A percentile compares a stretch with the other conserved stretches of the same genome.
phyloP scores from a whole-genome alignment of 1,140 invertebrate genomes.

The Cryptotermes secundus region DNA sequence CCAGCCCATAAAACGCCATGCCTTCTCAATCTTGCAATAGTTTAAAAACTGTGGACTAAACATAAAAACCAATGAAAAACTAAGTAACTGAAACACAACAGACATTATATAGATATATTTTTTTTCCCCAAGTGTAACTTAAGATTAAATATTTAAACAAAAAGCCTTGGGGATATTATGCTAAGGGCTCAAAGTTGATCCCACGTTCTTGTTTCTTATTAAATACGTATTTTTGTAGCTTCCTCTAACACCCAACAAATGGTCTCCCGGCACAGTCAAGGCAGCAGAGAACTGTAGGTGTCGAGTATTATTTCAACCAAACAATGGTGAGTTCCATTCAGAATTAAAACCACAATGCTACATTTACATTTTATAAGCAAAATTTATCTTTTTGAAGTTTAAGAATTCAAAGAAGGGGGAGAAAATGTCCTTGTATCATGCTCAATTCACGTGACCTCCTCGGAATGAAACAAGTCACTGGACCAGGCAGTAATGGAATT shows the following conservation, averaged over 20 bases:
- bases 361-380: background rate
- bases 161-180: background rate
- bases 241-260: background rate
- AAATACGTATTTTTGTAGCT: background rate
- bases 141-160: background rate
- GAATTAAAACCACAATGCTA: background rate
- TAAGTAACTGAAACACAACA: background rate
- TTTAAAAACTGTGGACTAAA: background rate
- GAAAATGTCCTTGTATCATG: background rate
- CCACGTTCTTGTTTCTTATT: background rate
- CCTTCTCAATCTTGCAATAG: background rate
- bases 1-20: constrained; percentile 3
- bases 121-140: background rate
- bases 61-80: background rate
- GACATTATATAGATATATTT: background rate
- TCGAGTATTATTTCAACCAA: background rate
- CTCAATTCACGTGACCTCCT: background rate
- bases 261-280: background rate
- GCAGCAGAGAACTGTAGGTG: constrained; percentile 5
- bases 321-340: background rate
- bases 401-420: background rate
- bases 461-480: background rate
- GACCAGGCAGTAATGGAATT: background rate
- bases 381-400: background rate
- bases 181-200: background rate